phyloP scores from a whole-genome alignment of 2,888 invertebrate genomes.

The Trimorus sp. region DNA sequence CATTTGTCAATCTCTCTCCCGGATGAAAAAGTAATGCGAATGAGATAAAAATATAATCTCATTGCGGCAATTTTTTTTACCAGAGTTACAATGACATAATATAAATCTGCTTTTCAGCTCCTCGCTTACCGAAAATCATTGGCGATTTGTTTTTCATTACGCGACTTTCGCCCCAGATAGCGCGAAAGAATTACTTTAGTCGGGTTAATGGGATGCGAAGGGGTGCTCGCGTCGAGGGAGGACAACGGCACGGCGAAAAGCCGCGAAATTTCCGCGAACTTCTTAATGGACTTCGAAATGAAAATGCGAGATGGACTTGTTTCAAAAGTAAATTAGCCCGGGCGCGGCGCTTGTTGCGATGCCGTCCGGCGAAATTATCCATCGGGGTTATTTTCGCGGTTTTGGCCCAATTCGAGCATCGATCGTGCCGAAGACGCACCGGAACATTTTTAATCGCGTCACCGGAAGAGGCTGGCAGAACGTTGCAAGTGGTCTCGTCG shows the following conservation, averaged over 20 bases:
- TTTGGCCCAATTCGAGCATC: slow-evolving; percentile 9
- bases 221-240: slow-evolving; percentile 47
- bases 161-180: slow-evolving; percentile 39
- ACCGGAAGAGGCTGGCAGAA: slow-evolving; percentile 11
- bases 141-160: slow-evolving; percentile 54
- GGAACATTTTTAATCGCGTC: slow-evolving; percentile 54
- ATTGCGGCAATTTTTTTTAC: too few relatives aligned
- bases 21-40: neutral
- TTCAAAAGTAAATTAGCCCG: slow-evolving; percentile 65
- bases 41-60: too few relatives aligned
- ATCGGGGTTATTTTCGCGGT: slow-evolving; percentile 32
- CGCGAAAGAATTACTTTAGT: slow-evolving; percentile 47
- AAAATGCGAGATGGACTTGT: slow-evolving; percentile 65
- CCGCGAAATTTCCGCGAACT: slow-evolving; percentile 65
- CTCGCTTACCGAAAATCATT: slow-evolving; percentile 5
- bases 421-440: slow-evolving; percentile 23
- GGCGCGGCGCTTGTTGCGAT: slow-evolving; percentile 41
- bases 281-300: slow-evolving; percentile 68
- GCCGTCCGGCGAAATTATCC: slow-evolving; percentile 36
- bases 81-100: neutral
- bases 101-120: too few relatives aligned
- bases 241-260: slow-evolving; percentile 64
- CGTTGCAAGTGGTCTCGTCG: neutral
- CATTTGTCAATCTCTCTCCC: too few relatives aligned
- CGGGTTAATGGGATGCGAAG: slow-evolving; percentile 65